These are phyloP conservation scores for Stegana nigrithorax DNA, from an alignment of 2,888 invertebrate species.

Conservation along the genomic window DNA sequence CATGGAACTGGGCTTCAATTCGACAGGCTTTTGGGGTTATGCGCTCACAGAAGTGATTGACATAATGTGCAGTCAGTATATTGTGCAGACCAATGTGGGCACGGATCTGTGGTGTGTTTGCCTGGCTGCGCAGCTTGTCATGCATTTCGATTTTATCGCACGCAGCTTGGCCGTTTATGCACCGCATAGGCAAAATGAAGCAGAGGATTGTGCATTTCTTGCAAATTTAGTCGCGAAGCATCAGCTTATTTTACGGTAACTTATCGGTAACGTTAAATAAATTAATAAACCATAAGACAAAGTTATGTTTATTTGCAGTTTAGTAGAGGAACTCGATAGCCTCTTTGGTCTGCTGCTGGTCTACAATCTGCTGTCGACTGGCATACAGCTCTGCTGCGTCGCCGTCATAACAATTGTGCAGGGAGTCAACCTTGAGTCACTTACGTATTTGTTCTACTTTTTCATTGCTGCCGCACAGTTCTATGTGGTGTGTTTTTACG, in stretches of 20 bases:
- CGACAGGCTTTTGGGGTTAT: not conserved
- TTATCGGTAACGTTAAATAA: not conserved
- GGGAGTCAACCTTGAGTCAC: not conserved
- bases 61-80: conserved; percentile 19
- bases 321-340: conserved; percentile 1
- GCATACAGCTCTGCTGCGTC: conserved; percentile 21
- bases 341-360: conserved; percentile 28
- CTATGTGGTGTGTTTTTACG: conserved; percentile 25
- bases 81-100: conserved; percentile 23
- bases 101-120: conserved; percentile 13
- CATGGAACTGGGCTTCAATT: not conserved
- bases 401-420: conserved; percentile 25
- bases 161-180: not conserved
- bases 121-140: not conserved
- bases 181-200: not conserved
- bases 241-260: not conserved
- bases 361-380: conserved; percentile 29
- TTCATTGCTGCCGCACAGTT: conserved; percentile 25
- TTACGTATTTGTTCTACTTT: conserved; percentile 12
- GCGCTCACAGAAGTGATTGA: not conserved
- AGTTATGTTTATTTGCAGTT: conserved; percentile 2
- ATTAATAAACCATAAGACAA: conserved; percentile 8
- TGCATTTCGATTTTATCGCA: conserved; percentile 6
- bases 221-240: not conserved
- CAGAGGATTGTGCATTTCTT: conserved; percentile 15